Conservation (phyloP, 2,113 vertebrate genomes). For the Calidris pugnax region DNA sequence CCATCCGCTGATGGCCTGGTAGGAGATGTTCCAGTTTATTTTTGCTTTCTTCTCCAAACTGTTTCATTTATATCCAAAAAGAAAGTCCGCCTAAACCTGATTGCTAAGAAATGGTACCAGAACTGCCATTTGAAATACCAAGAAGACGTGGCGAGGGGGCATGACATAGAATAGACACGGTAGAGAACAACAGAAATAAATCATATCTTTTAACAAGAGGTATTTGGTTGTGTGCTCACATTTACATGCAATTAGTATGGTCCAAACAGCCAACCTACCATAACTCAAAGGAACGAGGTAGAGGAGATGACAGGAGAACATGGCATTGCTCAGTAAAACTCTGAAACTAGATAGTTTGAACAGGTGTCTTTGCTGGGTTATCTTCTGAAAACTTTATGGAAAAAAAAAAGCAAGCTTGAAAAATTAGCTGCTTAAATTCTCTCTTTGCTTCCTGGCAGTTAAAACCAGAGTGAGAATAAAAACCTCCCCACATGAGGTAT, state of each 20-base stretch:
- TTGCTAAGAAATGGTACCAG: not conserved
- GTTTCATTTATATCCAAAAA: not conserved
- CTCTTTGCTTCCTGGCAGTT: slow-evolving; percentile 49
- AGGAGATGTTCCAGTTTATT: not conserved
- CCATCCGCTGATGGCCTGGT: not conserved
- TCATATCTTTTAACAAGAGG: not conserved
- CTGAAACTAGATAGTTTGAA: not conserved
- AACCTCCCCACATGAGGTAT: slow-evolving; percentile 43
- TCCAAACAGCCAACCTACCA: not conserved
- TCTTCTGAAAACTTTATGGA: not conserved
- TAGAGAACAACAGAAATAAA: not conserved
- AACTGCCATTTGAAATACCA: not conserved
- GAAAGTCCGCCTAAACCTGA: not conserved
- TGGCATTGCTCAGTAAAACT: not conserved
- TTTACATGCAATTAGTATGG: not conserved
- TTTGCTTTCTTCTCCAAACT: not conserved
- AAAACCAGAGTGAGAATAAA: slow-evolving; percentile 56
- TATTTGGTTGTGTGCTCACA: not conserved
- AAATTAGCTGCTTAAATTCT: slow-evolving; percentile 43
- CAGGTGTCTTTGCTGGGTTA: not conserved
- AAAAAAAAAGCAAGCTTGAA: not conserved
- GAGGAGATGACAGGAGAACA: not conserved
- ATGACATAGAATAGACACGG: not conserved
- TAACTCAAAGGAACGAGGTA: not conserved
- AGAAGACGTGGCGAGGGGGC: not conserved